Base-by-base conservation (phyloP, 2,113 vertebrate genomes). In the Microtus montanus region DNA sequence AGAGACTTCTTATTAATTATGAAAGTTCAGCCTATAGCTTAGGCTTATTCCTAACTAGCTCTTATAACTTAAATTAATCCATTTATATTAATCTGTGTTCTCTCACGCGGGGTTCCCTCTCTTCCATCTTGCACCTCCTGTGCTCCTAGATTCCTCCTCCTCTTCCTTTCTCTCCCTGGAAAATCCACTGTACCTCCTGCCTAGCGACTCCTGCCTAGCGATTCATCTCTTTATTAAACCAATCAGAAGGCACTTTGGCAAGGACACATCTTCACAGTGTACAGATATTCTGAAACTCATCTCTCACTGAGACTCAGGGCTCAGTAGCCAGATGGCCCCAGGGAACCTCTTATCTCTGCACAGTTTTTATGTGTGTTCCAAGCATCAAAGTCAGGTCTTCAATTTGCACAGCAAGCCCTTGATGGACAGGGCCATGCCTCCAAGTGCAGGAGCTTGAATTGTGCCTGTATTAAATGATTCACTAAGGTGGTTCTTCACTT, bases 161-260 rank as follows among this genome's bases (percentile, higher is more conserved):
- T 70, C 68, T n/a, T 71, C 35, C 68, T 71, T 71, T n/a, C 68
- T 71, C 15, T 71, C 0, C 15, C 7, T 19, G 17, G 7, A 35
- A n/a, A 71, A 9, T 14, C 68, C 15, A 7, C 14, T 17, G 33
- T 35, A n/a, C 68, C 68, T 71, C 68, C 68, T n/a, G 17, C 68
- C 17, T 71, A 71, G 33, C 1, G 0, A n/a, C 7, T n/a, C n/a
- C n/a, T n/a, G n/a, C n/a, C n/a, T 71, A 17, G 15, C 17, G 17
- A n/a, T 71, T 71, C 17, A 71, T 35, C 7, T n/a, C 17, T n/a
- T n/a, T 71, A n/a, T n/a, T n/a, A 71, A 71, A n/a, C 35, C 17
- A 3, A 71, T 20, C 35, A n/a, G 68, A 71, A n/a, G 35, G 68
- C 7, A 19, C 35, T 35, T 71, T n/a, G 68, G 68, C 6, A 71